Conservation (phyloP, 2,113 vertebrate genomes). For the Ciconia boyciana region DNA sequence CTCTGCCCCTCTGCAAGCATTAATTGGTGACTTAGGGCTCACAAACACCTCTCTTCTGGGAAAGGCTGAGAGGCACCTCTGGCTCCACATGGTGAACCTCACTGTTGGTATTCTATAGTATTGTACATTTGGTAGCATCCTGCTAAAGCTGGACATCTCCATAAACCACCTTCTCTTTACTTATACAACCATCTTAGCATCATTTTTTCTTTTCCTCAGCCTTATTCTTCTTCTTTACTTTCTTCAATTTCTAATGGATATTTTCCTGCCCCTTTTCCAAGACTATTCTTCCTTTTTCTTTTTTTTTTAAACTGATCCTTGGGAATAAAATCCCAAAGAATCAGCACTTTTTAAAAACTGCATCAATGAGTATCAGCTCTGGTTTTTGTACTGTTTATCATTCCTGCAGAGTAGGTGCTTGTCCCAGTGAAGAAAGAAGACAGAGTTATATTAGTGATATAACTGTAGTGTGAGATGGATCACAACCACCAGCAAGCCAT, state of each 20-base stretch:
- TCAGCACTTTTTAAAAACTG: background rate
- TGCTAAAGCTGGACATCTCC: background rate
- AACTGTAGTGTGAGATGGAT: background rate
- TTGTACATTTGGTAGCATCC: background rate
- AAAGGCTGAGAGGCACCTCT: background rate
- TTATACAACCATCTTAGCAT: background rate
- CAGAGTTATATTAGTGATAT: background rate
- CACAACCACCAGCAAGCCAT: background rate
- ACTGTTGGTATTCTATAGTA: background rate
- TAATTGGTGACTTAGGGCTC: background rate
- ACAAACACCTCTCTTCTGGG: background rate
- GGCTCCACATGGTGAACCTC: fast-evolving
- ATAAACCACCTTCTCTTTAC: background rate
- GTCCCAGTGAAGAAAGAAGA: background rate
- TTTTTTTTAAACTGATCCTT: background rate
- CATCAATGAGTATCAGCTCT: background rate
- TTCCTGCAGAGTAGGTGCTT: background rate
- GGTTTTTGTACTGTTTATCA: background rate
- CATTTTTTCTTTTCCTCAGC: background rate
- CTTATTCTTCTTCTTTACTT: background rate
- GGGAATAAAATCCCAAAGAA: background rate
- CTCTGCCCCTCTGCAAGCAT: background rate
- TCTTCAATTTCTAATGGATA: background rate
- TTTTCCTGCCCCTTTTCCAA: background rate
- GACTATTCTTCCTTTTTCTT: background rate